Evolutionary conservation across 2,888 invertebrate species (phyloP).

Genomic region (Drosophila fungiperda): DNA sequence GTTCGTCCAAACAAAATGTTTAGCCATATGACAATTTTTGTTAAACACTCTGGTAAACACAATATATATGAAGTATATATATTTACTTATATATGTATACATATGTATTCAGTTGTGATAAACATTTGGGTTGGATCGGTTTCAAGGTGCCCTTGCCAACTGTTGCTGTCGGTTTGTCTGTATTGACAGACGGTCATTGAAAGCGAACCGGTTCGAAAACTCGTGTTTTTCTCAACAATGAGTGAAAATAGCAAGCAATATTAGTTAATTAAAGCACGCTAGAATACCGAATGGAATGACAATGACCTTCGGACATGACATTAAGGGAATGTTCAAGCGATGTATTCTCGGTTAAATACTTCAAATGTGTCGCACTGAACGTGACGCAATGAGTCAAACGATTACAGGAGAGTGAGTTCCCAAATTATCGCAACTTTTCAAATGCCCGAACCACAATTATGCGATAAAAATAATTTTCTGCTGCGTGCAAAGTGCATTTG

Average conservation of each 20-base stretch:
- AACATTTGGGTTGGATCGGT: conserved; percentile 47
- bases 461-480: neutral
- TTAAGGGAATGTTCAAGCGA: conserved; percentile 17
- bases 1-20: conserved; percentile 54
- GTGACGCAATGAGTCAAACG: neutral
- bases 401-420: neutral
- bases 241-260: conserved; percentile 44
- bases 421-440: neutral
- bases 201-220: conserved; percentile 63
- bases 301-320: conserved; percentile 58
- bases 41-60: conserved; percentile 5
- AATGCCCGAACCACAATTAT: neutral
- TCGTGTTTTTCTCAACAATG: conserved; percentile 50
- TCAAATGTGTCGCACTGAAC: neutral
- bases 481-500: neutral
- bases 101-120: conserved; percentile 20
- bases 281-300: conserved; percentile 30
- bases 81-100: conserved; percentile 9
- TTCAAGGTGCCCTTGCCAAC: conserved; percentile 70
- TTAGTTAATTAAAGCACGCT: conserved; percentile 15
- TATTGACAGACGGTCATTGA: conserved; percentile 7
- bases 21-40: conserved; percentile 46
- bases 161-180: conserved; percentile 26
- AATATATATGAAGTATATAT: conserved; percentile 2
- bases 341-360: neutral